Evolutionary conservation across 1,140 invertebrate genomes (phyloP).

Genomic region (Babylonia areolata): DNA sequence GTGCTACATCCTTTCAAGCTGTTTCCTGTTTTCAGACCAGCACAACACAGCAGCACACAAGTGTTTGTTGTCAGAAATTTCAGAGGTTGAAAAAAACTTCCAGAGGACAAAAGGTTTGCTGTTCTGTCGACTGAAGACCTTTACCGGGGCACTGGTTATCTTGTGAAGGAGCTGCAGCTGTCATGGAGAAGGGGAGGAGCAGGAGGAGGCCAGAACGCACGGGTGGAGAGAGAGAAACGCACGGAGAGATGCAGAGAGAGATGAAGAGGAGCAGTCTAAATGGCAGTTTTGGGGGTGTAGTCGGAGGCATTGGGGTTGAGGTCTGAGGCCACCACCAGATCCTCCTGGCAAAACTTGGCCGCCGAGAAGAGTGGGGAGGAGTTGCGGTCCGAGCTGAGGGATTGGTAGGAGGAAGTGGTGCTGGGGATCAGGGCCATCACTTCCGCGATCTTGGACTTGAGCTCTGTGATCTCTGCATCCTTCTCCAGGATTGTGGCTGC

Average conservation of each 20-base stretch:
- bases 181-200: neutral
- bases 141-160: neutral
- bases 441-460: constrained; percentile 91
- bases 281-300: constrained; percentile 84
- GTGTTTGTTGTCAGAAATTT: neutral
- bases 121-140: neutral
- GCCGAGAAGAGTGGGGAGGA: constrained; percentile 69
- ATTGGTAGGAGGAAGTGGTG: constrained; percentile 49
- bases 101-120: neutral
- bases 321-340: constrained; percentile 78
- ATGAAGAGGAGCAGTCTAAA: constrained; percentile 32
- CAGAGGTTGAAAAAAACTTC: neutral
- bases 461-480: constrained; percentile 92
- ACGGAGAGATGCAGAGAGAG: no score
- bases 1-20: no score
- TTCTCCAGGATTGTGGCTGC: constrained; percentile 85
- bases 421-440: constrained; percentile 92
- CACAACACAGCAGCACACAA: constrained; percentile 1
- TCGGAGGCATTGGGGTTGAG: constrained; percentile 94
- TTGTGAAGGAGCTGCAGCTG: neutral
- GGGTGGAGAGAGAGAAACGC: neutral
- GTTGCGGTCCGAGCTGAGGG: constrained; percentile 59
- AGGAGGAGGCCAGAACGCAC: neutral
- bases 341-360: constrained; percentile 77
- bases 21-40: no score